Evolutionary conservation across 2,888 invertebrate species (phyloP), one percentile per base, ranked within the genome.

Genomic region (Omphaloscelis lunosa): DNA sequence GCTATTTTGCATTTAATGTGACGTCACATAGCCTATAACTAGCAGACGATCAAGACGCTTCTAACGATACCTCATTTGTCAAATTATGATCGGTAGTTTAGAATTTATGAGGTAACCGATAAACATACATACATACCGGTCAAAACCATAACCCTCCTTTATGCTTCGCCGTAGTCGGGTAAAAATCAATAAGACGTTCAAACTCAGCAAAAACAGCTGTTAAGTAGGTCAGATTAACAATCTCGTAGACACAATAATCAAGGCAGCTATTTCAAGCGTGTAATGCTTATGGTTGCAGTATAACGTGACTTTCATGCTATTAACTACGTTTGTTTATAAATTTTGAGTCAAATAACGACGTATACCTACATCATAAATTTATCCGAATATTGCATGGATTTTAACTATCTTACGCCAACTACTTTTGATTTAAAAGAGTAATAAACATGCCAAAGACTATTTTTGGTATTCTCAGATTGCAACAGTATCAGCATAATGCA

Each of bases 191-290:
- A 63, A 20, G 1, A 27, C 17, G n/a, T 39, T 27, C 34, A 27
- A 4, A 34, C 7, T 56, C 15, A 48, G 7, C 45, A n/a, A 39
- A 48, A 78, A 62, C 71, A 48, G 29, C 8, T 20, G 11, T 7
- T 56, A 77, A 39, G 15, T 70, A 77, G 69, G 61, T 53, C 61
- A 78, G n/a, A 39, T 62, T 62, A 56, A 39, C 39, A 62, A 48
- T 71, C 29, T 77, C n/a, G 34, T 39, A 34, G n/a, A 78, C 20
- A 27, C 45, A 34, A 53, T 56, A n/a, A 56, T 77, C 27, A 48
- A 56, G 48, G 17, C 34, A 78, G 39, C 56, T 62, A 56, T 78
- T 78, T 78, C 29, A 39, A 56, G 48, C 34, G 23, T 23, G 12
- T 34, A 53, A 74, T 6, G 29, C 20, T 34, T 58, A 9, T 56